Percentiles rank a stretch among this genome's conserved stretches.
phyloP scores from a whole-genome alignment of 1,140 invertebrate species.

The Oryzaephilus surinamensis region DNA sequence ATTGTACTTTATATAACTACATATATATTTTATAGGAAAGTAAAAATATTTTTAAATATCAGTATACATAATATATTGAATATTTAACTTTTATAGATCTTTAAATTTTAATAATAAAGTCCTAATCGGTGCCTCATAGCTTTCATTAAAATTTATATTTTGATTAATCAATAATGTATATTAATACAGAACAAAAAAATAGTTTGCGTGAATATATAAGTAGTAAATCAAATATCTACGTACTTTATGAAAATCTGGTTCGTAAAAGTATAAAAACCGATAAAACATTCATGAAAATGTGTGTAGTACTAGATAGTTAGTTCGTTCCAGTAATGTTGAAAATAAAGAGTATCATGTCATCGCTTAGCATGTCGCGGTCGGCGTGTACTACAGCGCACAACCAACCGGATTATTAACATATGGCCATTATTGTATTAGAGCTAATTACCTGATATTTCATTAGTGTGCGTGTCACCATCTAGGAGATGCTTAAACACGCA shows the following conservation, averaged over 20 bases:
- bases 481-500: slow-evolving; percentile 9
- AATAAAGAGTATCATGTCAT: slow-evolving; percentile 15
- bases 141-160: no score
- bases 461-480: slow-evolving; percentile 20
- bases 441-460: slow-evolving; percentile 29
- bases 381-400: slow-evolving; percentile 9
- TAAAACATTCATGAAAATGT: slow-evolving; percentile 9
- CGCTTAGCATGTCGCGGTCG: slow-evolving; percentile 13
- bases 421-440: slow-evolving; percentile 30
- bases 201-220: slow-evolving; percentile 5
- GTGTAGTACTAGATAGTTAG: no score
- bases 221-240: slow-evolving; percentile 8
- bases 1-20: no score
- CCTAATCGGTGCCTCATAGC: no score
- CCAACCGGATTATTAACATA: slow-evolving; percentile 28
- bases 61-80: no score
- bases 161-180: no score
- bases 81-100: no score
- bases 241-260: slow-evolving; percentile 9
- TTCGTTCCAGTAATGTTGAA: slow-evolving; percentile 6
- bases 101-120: no score
- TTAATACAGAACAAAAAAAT: no score
- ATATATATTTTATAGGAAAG: no score
- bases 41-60: no score
- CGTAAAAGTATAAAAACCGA: no score